Conservation (phyloP, 2,113 vertebrate genomes). For the Cynopterus brachyotis region DNA sequence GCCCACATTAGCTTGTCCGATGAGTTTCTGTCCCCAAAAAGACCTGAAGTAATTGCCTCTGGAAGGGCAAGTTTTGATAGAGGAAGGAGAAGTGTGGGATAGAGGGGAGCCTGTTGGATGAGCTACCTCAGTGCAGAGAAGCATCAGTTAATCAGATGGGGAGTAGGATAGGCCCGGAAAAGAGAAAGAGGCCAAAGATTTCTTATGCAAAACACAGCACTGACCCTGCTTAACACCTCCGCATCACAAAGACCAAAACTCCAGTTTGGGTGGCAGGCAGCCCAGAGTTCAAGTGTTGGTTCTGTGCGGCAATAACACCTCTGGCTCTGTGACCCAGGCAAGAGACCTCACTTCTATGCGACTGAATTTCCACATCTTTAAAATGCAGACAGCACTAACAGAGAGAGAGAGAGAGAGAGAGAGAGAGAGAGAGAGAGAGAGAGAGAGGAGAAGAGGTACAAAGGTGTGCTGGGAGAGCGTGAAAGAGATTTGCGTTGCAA, state of each 20-base stretch:
- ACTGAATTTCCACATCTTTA: neutral
- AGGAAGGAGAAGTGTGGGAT: rapidly evolving
- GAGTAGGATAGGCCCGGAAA: rapidly evolving
- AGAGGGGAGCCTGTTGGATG: no score
- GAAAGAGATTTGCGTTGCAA: neutral
- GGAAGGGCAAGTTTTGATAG: neutral
- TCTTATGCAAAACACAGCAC: neutral
- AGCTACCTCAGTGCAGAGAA: rapidly evolving
- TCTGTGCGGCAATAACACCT: neutral
- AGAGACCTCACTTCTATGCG: neutral
- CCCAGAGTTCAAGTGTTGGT: neutral
- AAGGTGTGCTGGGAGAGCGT: neutral
- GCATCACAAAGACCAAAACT: neutral
- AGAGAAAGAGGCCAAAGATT: neutral
- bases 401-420: neutral
- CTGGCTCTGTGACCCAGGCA: neutral
- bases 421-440: no score
- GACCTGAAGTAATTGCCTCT: rapidly evolving
- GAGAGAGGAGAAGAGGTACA: neutral
- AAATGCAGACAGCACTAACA: neutral
- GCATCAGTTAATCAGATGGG: neutral
- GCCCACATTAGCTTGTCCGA: neutral
- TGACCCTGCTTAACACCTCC: neutral
- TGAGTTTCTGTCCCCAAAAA: neutral
- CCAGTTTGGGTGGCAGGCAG: neutral